phyloP scores from a whole-genome alignment of 1,140 invertebrate genomes.

The Luehdorfia chinensis region DNA sequence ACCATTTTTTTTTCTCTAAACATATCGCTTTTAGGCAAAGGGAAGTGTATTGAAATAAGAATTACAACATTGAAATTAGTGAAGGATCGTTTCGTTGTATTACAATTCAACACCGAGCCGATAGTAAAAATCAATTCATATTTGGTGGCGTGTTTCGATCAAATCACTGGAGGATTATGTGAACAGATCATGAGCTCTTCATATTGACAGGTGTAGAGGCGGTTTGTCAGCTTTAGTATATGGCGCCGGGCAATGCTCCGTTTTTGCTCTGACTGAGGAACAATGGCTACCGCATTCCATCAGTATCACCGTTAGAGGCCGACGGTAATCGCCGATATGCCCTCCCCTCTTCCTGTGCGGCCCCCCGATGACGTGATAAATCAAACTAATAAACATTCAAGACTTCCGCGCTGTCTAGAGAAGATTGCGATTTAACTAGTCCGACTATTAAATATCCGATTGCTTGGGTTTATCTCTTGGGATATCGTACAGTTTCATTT shows the following conservation, averaged over 20 bases:
- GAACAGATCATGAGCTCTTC: too few species aligned
- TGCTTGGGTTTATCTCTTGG: neutral
- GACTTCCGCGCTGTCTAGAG: slow-evolving; percentile 12
- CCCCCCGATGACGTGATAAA: slow-evolving; percentile 22
- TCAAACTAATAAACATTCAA: slow-evolving; percentile 27
- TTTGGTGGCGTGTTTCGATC: too few species aligned
- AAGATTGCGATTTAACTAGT: neutral
- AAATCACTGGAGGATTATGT: too few species aligned
- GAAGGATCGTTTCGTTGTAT: too few species aligned
- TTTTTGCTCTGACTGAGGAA: slow-evolving; percentile 54
- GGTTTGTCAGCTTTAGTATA: slow-evolving; percentile 45
- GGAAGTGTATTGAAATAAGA: too few species aligned
- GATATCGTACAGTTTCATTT: neutral
- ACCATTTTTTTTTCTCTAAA: too few species aligned
- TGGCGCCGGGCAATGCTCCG: slow-evolving; percentile 42
- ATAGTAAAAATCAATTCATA: too few species aligned
- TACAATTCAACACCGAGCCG: too few species aligned
- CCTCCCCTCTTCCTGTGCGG: slow-evolving; percentile 20
- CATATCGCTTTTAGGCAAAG: too few species aligned
- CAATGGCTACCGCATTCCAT: slow-evolving; percentile 66
- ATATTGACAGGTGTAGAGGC: too few species aligned
- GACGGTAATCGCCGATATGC: slow-evolving; percentile 43
- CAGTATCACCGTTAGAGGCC: slow-evolving; percentile 53
- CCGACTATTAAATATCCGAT: slow-evolving; percentile 3
- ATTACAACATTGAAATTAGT: too few species aligned